Percentiles rank a stretch among this genome's conserved stretches.
Conservation (phyloP, 2,888 invertebrate genomes). For the Netelia fuscicornis region DNA sequence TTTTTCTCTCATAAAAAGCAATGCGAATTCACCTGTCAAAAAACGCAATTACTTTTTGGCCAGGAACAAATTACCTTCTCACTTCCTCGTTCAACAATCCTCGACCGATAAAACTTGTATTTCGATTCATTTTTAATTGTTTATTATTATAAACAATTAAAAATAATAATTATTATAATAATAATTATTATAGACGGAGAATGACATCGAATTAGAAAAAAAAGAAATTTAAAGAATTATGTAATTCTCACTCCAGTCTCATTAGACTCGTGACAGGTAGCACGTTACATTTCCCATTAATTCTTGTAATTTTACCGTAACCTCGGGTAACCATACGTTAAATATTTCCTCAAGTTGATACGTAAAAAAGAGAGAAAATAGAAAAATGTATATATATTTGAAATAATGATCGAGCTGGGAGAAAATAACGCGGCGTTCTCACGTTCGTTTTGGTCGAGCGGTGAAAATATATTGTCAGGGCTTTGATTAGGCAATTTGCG, state of each 20-base stretch:
- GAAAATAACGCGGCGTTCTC: slow-evolving; percentile 17
- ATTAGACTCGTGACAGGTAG: not conserved
- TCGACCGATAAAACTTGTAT: not conserved
- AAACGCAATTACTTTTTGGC: no score
- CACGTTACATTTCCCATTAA: not conserved
- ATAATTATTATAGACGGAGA: no score
- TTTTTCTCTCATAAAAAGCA: no score
- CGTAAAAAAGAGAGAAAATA: not conserved
- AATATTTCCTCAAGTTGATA: not conserved
- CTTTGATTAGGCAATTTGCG: slow-evolving; percentile 33
- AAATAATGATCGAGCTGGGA: not conserved
- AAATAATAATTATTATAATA: no score
- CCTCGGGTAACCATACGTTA: slow-evolving; percentile 3
- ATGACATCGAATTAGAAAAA: not conserved
- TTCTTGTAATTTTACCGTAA: slow-evolving; percentile 41
- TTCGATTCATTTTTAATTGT: no score
- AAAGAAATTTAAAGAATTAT: not conserved
- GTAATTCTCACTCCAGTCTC: not conserved
- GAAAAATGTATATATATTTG: not conserved
- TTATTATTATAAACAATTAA: no score
- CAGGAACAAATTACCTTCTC: not conserved
- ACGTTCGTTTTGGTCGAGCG: not conserved
- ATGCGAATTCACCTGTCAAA: no score
- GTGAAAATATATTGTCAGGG: not conserved
- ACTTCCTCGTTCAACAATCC: not conserved